Evolutionary conservation across 2,888 invertebrate genomes (phyloP).

Genomic region (Prosopocoilus inquinatus): DNA sequence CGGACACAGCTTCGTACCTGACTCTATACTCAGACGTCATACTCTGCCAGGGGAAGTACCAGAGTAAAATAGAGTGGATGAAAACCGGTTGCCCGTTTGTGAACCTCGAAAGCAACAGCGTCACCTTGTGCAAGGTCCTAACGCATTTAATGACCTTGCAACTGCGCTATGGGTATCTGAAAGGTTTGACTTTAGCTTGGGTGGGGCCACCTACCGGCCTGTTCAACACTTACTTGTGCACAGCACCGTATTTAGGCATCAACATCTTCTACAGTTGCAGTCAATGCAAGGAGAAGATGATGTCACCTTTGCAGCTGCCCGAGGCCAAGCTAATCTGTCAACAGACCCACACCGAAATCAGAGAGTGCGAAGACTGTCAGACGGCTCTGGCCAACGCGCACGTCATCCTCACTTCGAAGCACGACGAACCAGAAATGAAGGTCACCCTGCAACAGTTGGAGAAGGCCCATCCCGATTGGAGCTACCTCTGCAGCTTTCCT

Average conservation of each 20-base stretch:
- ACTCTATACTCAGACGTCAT: constrained; percentile 8
- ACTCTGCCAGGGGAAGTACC: constrained; percentile 6
- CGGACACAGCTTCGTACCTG: constrained; percentile 9
- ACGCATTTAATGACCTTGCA: constrained; percentile 15
- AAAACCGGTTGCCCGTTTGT: neutral
- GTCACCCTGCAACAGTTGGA: constrained; percentile 4
- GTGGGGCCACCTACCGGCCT: constrained; percentile 10
- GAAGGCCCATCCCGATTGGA: constrained; percentile 2
- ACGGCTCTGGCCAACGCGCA: constrained; percentile 7
- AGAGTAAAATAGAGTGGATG: neutral
- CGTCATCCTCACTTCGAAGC: constrained; percentile 4
- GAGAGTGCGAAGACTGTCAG: constrained; percentile 2
- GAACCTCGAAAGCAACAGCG: constrained; percentile 1
- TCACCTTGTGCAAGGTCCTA: constrained; percentile 2
- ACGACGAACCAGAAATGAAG: neutral
- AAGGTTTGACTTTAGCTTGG: constrained; percentile 12
- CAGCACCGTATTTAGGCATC: constrained; percentile 11
- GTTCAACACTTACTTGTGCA: constrained; percentile 13
- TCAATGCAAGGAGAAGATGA: neutral
- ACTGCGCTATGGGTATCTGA: constrained; percentile 1
- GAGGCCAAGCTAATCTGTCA: constrained; percentile 8
- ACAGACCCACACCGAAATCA: constrained; percentile 3
- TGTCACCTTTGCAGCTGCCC: constrained; percentile 7
- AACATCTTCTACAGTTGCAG: constrained; percentile 13
- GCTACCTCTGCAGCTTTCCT: constrained; percentile 8